phyloP scores from a whole-genome alignment of 2,888 invertebrate genomes.

The Anorthoa munda region DNA sequence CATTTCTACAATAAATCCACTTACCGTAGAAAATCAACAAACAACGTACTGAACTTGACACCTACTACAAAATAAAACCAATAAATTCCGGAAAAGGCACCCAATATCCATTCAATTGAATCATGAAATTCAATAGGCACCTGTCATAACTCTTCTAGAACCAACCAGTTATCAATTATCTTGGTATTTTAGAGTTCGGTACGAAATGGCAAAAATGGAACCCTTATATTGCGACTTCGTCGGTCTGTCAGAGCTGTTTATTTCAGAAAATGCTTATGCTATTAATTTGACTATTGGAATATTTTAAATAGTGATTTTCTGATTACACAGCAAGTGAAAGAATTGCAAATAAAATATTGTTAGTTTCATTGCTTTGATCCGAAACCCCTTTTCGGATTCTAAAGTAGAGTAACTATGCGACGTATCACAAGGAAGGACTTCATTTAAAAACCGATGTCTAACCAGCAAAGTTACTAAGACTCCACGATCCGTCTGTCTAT shows the following conservation, averaged over 20 bases:
- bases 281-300: background rate
- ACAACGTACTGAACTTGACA: background rate
- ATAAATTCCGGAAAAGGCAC: conserved; percentile 14
- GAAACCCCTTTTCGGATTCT: too few relatives aligned
- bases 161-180: conserved; percentile 51
- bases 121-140: conserved; percentile 52
- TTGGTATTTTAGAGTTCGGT: conserved; percentile 12
- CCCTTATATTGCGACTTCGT: too few relatives aligned
- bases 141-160: conserved; percentile 39
- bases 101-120: conserved; percentile 34
- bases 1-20: background rate
- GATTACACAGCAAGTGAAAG: background rate
- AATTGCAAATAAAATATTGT: too few relatives aligned
- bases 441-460: background rate
- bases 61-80: conserved; percentile 10
- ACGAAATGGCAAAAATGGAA: too few relatives aligned
- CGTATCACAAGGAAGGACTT: too few relatives aligned
- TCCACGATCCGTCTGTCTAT: too few relatives aligned
- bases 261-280: background rate
- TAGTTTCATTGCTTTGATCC: too few relatives aligned
- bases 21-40: background rate
- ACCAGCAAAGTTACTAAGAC: too few relatives aligned
- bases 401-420: too few relatives aligned
- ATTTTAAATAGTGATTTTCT: background rate
- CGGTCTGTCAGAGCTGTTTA: background rate